phyloP scores from a whole-genome alignment of 2,888 invertebrate genomes.

The Nemotelus pantherinus region DNA sequence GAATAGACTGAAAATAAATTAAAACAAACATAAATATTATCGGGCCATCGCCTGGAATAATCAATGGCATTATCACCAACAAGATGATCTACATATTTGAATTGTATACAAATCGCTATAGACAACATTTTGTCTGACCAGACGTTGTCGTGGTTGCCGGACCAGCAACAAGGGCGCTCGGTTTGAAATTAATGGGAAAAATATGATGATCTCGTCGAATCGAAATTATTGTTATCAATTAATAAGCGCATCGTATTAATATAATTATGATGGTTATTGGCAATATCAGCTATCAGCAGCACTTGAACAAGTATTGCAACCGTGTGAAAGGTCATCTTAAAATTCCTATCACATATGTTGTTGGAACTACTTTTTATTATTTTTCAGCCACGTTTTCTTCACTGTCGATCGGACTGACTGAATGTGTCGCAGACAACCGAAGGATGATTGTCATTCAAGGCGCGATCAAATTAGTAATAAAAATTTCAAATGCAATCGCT shows the following conservation, averaged over 20 bases:
- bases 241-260: conserved; percentile 15
- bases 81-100: no score
- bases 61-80: no score
- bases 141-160: no score
- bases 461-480: conserved; percentile 43
- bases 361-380: conserved; percentile 34
- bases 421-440: not conserved
- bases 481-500: conserved; percentile 35
- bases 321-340: conserved; percentile 23
- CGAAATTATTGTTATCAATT: not conserved
- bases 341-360: conserved; percentile 35
- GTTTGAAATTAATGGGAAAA: not conserved
- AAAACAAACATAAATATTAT: not conserved
- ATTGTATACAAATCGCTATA: no score
- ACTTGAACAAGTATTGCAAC: not conserved
- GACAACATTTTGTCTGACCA: no score
- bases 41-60: no score
- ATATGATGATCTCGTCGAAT: no score
- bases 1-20: conserved; percentile 34
- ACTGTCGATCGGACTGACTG: not conserved
- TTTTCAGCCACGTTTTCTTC: conserved; percentile 15
- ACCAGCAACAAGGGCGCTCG: no score
- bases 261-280: conserved; percentile 11
- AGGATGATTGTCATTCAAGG: conserved; percentile 37
- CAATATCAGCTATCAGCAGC: not conserved